These are phyloP conservation scores for Oryzias curvinotus DNA, from an alignment of 2,113 vertebrate species.

Conservation along the genomic window DNA sequence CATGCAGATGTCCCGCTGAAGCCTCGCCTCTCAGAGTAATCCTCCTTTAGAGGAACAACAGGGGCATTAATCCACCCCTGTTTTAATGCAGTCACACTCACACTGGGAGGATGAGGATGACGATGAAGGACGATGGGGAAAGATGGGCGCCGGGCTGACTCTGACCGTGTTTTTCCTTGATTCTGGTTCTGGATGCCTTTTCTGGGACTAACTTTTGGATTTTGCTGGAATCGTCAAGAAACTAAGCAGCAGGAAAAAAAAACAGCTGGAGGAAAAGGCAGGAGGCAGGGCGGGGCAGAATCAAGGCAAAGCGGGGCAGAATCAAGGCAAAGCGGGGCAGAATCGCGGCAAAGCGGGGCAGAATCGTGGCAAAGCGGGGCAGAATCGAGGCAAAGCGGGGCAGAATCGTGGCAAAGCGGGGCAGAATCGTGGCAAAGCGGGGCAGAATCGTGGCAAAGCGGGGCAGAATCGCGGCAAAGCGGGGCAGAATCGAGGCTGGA, in stretches of 20 bases:
- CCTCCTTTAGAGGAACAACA: slow-evolving; percentile 13
- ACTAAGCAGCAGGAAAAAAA: no score
- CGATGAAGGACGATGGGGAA: slow-evolving; percentile 28
- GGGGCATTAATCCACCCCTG: slow-evolving; percentile 20
- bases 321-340: no score
- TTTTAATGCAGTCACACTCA: slow-evolving; percentile 1
- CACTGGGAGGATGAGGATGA: slow-evolving; percentile 7
- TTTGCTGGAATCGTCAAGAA: neutral
- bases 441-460: no score
- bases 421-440: no score
- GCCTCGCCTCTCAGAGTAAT: slow-evolving; percentile 33
- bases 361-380: no score
- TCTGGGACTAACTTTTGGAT: neutral
- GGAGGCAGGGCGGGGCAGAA: no score
- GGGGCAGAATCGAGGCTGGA: no score
- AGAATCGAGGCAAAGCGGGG: no score
- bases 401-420: no score
- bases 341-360: no score
- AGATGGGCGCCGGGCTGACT: slow-evolving; percentile 4
- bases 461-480: no score
- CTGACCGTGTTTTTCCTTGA: neutral
- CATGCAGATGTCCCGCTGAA: neutral
- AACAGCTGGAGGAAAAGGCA: neutral
- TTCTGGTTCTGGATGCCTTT: neutral
- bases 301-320: no score